These are phyloP conservation scores for Notamacropus eugenii DNA, from an alignment of 2,797 vertebrate genomes.

Conservation along the genomic window DNA sequence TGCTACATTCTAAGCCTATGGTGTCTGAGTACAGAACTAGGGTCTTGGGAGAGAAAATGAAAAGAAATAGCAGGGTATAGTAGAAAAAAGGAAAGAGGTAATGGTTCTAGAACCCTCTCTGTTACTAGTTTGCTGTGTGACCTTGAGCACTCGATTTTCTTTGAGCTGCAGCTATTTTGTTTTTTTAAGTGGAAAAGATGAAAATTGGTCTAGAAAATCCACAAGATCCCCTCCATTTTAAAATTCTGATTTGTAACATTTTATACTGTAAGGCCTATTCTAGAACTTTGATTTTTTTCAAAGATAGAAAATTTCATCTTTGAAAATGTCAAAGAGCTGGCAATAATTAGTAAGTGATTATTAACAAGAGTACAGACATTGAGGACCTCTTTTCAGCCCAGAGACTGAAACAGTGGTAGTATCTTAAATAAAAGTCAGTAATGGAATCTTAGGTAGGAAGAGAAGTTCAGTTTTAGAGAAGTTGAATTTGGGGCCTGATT, in stretches of 20 bases:
- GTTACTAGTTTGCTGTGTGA: neutral
- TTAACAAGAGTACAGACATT: neutral
- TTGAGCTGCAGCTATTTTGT: neutral
- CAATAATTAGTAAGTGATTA: neutral
- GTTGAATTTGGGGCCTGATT: neutral
- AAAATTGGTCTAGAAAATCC: neutral
- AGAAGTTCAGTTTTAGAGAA: neutral
- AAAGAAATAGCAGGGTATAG: neutral
- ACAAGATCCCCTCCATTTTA: neutral
- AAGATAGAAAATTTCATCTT: neutral
- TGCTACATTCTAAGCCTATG: neutral
- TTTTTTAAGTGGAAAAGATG: neutral
- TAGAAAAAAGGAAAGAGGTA: too few species aligned
- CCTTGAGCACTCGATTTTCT: neutral
- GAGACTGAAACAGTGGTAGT: neutral
- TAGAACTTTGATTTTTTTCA: neutral
- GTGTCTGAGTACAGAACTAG: neutral
- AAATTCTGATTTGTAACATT: neutral
- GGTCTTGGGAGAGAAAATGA: neutral
- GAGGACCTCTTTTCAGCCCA: neutral
- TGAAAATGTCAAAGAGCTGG: neutral
- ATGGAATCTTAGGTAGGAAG: neutral
- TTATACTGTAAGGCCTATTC: neutral
- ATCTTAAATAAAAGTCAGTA: neutral
- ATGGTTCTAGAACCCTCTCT: neutral